These are phyloP conservation scores for Gambusia yucatana DNA, from an alignment of 2,797 vertebrate genomes.

Conservation along the genomic window DNA sequence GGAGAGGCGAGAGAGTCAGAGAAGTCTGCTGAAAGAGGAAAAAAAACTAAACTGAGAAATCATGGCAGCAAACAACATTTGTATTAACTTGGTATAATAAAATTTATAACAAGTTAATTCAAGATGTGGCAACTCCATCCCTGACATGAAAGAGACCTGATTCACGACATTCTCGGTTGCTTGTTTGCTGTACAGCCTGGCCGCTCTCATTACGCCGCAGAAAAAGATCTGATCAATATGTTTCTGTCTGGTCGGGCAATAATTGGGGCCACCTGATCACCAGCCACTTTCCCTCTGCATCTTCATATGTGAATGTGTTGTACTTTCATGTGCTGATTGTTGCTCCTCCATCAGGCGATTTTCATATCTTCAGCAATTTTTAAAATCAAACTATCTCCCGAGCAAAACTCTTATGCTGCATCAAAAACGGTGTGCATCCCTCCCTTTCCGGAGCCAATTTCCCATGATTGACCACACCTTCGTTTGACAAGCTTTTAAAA, in stretches of 20 bases:
- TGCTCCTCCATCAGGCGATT: not conserved
- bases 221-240: not conserved
- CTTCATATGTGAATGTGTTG: not conserved
- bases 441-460: slow-evolving; percentile 8
- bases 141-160: no score
- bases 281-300: not conserved
- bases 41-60: no score
- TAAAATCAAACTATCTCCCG: not conserved
- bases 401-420: not conserved
- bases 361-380: not conserved
- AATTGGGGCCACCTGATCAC: not conserved
- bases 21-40: no score
- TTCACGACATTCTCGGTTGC: no score
- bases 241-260: not conserved
- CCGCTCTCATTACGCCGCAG: not conserved
- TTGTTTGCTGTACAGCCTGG: not conserved
- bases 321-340: not conserved
- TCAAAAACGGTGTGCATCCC: not conserved
- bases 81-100: no score
- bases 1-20: no score
- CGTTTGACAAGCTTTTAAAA: slow-evolving; percentile 19
- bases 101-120: no score
- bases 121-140: no score
- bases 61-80: no score
- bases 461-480: slow-evolving; percentile 18